phyloP scores from a whole-genome alignment of 2,888 invertebrate genomes.

The Lamellibrachia columna region DNA sequence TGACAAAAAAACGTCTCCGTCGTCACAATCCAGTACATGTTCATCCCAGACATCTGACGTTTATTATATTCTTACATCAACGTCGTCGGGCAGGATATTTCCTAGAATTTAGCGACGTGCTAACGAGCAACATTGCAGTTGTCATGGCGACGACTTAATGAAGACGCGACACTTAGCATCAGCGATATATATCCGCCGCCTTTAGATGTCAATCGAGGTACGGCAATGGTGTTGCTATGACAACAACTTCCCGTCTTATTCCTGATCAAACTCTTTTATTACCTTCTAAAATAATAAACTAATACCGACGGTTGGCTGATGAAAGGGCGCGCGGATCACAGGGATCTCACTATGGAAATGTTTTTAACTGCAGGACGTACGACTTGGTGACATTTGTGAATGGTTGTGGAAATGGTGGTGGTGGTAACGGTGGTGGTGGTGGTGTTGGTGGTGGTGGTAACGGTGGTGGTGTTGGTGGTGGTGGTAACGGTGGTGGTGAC shows the following conservation, averaged over 20 bases:
- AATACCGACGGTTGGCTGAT: too few relatives aligned
- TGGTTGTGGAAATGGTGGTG: neutral
- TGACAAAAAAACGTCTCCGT: neutral
- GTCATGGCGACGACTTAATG: conserved; percentile 10
- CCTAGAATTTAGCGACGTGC: neutral
- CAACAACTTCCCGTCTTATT: neutral
- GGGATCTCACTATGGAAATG: too few relatives aligned
- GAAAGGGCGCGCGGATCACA: too few relatives aligned
- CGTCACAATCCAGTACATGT: neutral
- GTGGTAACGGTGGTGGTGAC: neutral
- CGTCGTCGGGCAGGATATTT: neutral
- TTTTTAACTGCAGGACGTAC: too few relatives aligned
- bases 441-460: neutral
- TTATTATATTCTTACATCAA: neutral
- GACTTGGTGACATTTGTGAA: too few relatives aligned
- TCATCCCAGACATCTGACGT: neutral
- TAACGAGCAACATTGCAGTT: neutral
- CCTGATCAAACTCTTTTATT: neutral
- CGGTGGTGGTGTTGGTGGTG: neutral
- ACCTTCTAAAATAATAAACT: neutral
- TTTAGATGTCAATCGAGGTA: neutral
- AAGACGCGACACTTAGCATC: neutral
- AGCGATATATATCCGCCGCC: neutral
- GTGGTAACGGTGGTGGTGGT: neutral
- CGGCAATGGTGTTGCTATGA: neutral